Percentiles rank a stretch among this genome's conserved stretches.
Evolutionary conservation across 2,888 invertebrate genomes (phyloP).

Genomic region (Iselma pallidipennis): DNA sequence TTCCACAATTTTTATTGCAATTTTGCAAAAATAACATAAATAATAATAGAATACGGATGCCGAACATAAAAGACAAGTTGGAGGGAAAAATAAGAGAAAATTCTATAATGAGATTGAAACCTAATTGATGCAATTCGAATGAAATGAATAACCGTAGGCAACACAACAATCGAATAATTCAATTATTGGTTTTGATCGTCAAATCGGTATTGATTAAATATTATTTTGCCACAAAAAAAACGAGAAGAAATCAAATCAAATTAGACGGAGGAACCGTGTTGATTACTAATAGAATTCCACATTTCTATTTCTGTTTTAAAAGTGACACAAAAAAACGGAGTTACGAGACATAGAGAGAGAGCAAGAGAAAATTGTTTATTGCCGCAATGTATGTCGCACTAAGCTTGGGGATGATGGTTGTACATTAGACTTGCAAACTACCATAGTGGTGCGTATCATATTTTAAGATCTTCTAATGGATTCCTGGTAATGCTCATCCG

Average conservation of each 20-base stretch:
- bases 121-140: conserved; percentile 19
- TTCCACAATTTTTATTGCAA: too few species aligned
- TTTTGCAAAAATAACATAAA: too few species aligned
- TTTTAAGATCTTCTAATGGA: conserved; percentile 18
- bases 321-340: too few species aligned
- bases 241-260: neutral
- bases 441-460: conserved; percentile 10
- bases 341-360: neutral
- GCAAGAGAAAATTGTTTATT: neutral
- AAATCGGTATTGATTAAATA: neutral
- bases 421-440: conserved; percentile 18
- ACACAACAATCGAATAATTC: conserved; percentile 26
- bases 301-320: too few species aligned
- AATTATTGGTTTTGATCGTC: conserved; percentile 17
- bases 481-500: conserved; percentile 6
- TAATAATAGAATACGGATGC: too few species aligned
- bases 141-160: conserved; percentile 20
- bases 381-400: neutral
- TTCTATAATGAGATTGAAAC: conserved; percentile 27
- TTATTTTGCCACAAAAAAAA: neutral
- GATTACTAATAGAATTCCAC: neutral
- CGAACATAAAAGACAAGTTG: neutral
- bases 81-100: conserved; percentile 8
- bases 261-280: neutral
- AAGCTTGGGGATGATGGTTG: neutral